A percentile compares a stretch with the other conserved stretches of the same genome.
These are phyloP conservation scores for Drosophila lacertosa DNA, from an alignment of 1,140 invertebrate genomes.

Conservation along the genomic window DNA sequence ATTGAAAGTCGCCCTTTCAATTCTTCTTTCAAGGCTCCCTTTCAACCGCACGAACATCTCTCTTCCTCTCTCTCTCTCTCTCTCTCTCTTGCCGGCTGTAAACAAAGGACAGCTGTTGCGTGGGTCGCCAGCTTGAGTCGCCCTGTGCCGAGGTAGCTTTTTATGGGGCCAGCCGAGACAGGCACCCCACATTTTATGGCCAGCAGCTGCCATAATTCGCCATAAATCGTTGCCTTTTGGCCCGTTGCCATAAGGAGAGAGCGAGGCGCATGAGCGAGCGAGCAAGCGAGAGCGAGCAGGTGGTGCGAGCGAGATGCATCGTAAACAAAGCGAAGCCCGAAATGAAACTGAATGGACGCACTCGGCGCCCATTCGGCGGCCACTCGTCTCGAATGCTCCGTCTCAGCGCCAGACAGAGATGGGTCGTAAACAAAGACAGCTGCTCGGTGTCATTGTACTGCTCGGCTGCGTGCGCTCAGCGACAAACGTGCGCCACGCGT, in stretches of 20 bases:
- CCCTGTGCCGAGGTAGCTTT: constrained; percentile 29
- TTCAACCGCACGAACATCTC: constrained; percentile 18
- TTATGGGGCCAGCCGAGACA: constrained; percentile 28
- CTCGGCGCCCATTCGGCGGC: constrained; percentile 2
- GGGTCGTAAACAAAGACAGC: constrained; percentile 83
- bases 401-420: constrained; percentile 73
- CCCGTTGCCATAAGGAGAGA: constrained; percentile 18
- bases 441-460: constrained; percentile 77
- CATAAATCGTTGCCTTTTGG: neutral
- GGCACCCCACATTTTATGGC: constrained; percentile 16
- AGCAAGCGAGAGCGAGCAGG: constrained; percentile 14
- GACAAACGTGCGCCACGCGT: neutral
- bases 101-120: constrained; percentile 70
- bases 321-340: constrained; percentile 73
- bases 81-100: constrained; percentile 48
- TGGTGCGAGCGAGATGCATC: constrained; percentile 71
- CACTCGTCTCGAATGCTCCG: constrained; percentile 30
- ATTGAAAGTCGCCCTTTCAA: constrained; percentile 13
- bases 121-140: neutral
- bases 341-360: constrained; percentile 20
- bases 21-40: neutral
- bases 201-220: constrained; percentile 15
- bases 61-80: neutral
- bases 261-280: constrained; percentile 35
- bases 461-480: constrained; percentile 41